Conservation (phyloP, 2,888 invertebrate species). For the Megastigmus dorsalis region DNA sequence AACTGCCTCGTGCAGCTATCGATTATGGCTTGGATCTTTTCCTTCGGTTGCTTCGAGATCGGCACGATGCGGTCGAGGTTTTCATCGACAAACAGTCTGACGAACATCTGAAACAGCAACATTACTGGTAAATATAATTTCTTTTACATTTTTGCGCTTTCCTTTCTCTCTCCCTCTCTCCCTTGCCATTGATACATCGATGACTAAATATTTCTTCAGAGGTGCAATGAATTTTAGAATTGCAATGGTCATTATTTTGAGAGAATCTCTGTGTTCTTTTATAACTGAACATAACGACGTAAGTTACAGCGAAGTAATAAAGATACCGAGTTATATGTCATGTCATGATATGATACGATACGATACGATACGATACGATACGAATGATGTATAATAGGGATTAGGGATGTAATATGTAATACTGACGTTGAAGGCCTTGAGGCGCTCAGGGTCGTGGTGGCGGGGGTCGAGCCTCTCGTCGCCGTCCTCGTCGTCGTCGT, state of each 20-base stretch:
- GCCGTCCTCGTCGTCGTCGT: conserved; percentile 92
- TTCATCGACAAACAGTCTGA: conserved; percentile 96
- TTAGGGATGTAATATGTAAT: not conserved
- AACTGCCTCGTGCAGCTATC: conserved; percentile 98
- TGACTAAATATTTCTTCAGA: no score
- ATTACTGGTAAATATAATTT: conserved; percentile 26
- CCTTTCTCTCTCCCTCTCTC: not conserved
- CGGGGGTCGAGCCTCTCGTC: conserved; percentile 94
- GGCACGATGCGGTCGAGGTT: conserved; percentile 97
- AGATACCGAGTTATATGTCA: no score
- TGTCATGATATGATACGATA: no score
- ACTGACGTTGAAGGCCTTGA: conserved; percentile 96
- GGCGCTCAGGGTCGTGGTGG: conserved; percentile 92
- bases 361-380: no score
- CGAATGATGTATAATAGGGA: no score
- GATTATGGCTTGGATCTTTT: conserved; percentile 97
- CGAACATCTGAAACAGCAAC: conserved; percentile 88
- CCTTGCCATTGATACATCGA: conserved; percentile 1
- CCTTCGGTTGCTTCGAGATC: conserved; percentile 97
- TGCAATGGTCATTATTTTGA: no score
- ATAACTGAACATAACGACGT: no score
- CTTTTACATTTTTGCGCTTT: not conserved
- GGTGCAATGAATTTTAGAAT: no score
- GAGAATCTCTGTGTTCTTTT: no score
- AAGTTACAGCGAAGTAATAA: no score